phyloP scores from a whole-genome alignment of 2,797 vertebrate genomes.

The Carapus acus region DNA sequence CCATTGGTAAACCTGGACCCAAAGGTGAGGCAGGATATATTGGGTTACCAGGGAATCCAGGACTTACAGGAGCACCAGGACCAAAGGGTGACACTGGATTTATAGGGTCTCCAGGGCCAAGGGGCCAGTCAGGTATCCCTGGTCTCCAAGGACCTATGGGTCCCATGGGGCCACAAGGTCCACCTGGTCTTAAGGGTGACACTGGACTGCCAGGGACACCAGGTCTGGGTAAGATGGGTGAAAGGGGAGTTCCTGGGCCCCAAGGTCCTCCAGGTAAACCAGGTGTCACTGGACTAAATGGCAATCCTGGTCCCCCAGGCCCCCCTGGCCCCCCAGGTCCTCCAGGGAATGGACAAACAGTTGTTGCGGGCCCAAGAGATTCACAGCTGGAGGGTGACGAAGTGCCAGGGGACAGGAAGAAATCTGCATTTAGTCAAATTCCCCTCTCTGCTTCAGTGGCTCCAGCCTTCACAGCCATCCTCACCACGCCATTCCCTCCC shows the following conservation, averaged over 20 bases:
- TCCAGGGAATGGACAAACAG: slow-evolving; percentile 83
- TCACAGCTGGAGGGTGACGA: slow-evolving; percentile 81
- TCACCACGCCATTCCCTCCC: slow-evolving; percentile 90
- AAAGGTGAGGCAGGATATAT: slow-evolving; percentile 88
- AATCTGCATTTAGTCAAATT: slow-evolving; percentile 79
- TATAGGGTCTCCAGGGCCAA: slow-evolving; percentile 83
- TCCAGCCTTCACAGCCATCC: slow-evolving; percentile 94
- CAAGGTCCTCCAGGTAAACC: slow-evolving; percentile 86
- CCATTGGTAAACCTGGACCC: slow-evolving; percentile 83
- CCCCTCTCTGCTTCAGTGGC: slow-evolving; percentile 83
- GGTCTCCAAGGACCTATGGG: slow-evolving; percentile 91
- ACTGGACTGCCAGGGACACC: slow-evolving; percentile 80
- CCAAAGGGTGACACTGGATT: slow-evolving; percentile 86
- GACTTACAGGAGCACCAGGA: slow-evolving; percentile 76
- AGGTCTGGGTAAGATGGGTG: slow-evolving; percentile 80
- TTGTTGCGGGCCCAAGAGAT: slow-evolving; percentile 79
- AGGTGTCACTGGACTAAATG: slow-evolving; percentile 80
- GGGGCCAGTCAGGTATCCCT: slow-evolving; percentile 93
- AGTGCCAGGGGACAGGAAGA: slow-evolving; percentile 79
- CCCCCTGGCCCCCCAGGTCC: slow-evolving; percentile 88
- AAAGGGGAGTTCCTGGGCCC: slow-evolving; percentile 83
- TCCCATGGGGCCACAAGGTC: slow-evolving; percentile 91
- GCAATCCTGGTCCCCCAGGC: slow-evolving; percentile 79
- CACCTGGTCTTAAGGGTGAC: slow-evolving; percentile 88
- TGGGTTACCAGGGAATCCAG: slow-evolving; percentile 87